phyloP scores from a whole-genome alignment of 2,888 invertebrate species.

The Nasonovia ribisnigri region DNA sequence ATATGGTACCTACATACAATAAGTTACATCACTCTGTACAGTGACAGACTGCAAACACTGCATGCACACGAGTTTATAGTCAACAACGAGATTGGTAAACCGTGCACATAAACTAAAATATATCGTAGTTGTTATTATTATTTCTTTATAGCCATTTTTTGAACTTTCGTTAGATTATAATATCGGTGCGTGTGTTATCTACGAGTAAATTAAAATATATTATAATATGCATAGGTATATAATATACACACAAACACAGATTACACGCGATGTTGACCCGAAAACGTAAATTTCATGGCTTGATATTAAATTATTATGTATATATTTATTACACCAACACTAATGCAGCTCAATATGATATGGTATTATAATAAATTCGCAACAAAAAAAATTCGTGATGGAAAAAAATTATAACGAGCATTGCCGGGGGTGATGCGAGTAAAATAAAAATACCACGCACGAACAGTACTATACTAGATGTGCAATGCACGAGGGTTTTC shows the following conservation, averaged over 20 bases:
- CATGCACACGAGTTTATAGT: not conserved
- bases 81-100: not conserved
- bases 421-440: not conserved
- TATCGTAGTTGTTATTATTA: not conserved
- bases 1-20: not conserved
- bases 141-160: not conserved
- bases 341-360: not conserved
- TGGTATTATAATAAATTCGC: not conserved
- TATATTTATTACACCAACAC: not conserved
- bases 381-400: constrained; percentile 24
- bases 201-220: not conserved
- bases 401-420: not conserved
- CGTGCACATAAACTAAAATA: not conserved
- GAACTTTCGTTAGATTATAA: not conserved
- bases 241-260: not conserved
- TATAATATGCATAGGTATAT: not conserved
- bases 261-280: not conserved
- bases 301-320: not conserved
- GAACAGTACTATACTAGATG: not conserved
- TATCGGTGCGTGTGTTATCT: not conserved
- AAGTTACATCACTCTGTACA: not conserved
- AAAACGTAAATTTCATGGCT: not conserved
- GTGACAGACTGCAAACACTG: not conserved
- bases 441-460: not conserved
- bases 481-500: not conserved